Percentiles rank a stretch among this genome's conserved stretches.
Conservation (phyloP, 2,113 vertebrate genomes). For the Miniopterus natalensis region DNA sequence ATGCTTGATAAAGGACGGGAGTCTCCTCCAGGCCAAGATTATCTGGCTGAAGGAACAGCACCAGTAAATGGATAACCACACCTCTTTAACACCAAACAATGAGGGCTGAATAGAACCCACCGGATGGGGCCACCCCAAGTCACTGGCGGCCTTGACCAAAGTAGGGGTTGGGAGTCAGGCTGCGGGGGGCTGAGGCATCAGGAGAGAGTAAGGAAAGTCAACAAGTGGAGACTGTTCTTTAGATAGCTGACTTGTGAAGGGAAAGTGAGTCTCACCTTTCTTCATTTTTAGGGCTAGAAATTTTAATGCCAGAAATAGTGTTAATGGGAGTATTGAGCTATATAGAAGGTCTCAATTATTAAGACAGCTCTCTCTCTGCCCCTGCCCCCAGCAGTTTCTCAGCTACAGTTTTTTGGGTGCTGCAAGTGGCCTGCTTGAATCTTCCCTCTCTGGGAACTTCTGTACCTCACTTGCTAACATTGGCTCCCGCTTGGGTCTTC, state of each 20-base stretch:
- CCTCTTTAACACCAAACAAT: background rate
- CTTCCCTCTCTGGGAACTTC: background rate
- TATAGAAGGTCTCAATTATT: background rate
- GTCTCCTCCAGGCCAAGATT: background rate
- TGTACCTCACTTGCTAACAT: background rate
- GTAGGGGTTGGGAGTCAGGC: background rate
- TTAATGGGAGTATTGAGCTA: constrained; percentile 14
- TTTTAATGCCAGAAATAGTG: constrained; percentile 55
- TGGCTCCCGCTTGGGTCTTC: background rate
- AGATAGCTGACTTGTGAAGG: constrained; percentile 44
- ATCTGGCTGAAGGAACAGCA: background rate
- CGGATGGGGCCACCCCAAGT: too few relatives aligned
- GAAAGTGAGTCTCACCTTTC: constrained; percentile 70
- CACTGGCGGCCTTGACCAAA: background rate
- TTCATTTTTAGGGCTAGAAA: constrained; percentile 62
- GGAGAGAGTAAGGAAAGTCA: background rate
- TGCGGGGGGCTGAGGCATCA: background rate
- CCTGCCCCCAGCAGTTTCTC: background rate
- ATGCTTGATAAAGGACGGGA: background rate
- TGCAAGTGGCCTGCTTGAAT: background rate
- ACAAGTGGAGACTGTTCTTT: constrained; percentile 26
- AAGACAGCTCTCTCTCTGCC: background rate
- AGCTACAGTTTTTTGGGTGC: background rate
- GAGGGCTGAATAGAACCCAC: background rate
- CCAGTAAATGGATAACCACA: background rate